A percentile compares a stretch with the other conserved stretches of the same genome.
Evolutionary conservation across 2,113 vertebrate species (phyloP).

Genomic region (Arothron firmamentum): DNA sequence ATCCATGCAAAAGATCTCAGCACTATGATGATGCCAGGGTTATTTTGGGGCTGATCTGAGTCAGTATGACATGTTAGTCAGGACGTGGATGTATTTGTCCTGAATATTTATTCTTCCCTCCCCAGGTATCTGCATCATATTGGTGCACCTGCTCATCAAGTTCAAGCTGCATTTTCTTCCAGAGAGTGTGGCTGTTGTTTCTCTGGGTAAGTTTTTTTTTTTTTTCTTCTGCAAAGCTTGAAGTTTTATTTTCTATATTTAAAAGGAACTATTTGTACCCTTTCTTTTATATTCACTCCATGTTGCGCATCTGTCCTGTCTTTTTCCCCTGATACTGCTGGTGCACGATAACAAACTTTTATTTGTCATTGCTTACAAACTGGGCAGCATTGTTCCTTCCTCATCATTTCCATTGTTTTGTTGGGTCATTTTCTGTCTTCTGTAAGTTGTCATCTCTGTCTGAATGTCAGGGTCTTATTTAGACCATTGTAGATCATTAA

Average conservation of each 20-base stretch:
- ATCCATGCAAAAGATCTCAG: slow-evolving; percentile 6
- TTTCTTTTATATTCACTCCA: slow-evolving; percentile 2
- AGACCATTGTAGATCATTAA: too few species aligned
- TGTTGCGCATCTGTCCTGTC: slow-evolving; percentile 29
- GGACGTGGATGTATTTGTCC: slow-evolving; percentile 27
- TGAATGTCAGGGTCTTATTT: too few species aligned
- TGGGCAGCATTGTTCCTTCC: slow-evolving; percentile 50
- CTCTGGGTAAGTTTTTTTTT: slow-evolving; percentile 85
- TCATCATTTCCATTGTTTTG: slow-evolving; percentile 29
- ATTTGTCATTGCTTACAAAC: slow-evolving; percentile 53
- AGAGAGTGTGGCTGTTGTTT: slow-evolving; percentile 97
- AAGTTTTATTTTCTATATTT: background rate
- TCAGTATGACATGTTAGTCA: slow-evolving; percentile 6
- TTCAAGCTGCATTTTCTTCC: slow-evolving; percentile 95
- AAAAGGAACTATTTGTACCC: background rate
- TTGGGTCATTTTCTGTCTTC: slow-evolving; percentile 22
- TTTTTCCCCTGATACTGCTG: slow-evolving; percentile 5
- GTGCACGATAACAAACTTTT: slow-evolving; percentile 29
- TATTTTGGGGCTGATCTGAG: slow-evolving; percentile 34
- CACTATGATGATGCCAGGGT: background rate
- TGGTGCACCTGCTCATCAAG: slow-evolving; percentile 97
- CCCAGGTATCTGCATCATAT: slow-evolving; percentile 95
- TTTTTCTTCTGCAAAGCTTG: background rate
- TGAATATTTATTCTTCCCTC: slow-evolving; percentile 37
- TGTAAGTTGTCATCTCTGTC: background rate